These are phyloP conservation scores for Mirounga angustirostris DNA, from an alignment of 2,113 vertebrate species.

Conservation along the genomic window DNA sequence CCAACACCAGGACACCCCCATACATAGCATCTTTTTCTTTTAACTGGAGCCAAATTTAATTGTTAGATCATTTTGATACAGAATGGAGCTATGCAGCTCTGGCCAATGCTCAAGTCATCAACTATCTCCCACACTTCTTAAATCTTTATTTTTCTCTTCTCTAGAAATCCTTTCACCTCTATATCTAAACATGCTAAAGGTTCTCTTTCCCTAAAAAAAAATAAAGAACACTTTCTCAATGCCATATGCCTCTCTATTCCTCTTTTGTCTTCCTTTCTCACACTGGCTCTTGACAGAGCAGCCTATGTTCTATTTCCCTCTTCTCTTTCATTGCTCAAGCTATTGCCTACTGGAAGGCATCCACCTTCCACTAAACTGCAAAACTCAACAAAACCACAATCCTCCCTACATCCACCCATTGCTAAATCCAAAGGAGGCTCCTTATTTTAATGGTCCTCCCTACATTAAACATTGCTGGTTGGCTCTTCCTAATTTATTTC, in stretches of 20 bases:
- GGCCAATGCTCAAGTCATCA: not conserved
- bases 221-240: not conserved
- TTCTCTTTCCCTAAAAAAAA: not conserved
- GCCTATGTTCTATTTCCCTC: not conserved
- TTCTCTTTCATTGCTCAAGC: not conserved
- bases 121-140: not conserved
- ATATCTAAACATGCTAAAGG: not conserved
- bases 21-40: not conserved
- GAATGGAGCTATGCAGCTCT: not conserved
- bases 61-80: not conserved
- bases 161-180: not conserved
- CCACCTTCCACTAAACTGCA: not conserved
- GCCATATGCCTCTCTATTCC: not conserved
- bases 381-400: not conserved
- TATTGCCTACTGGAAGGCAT: too few species aligned
- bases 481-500: not conserved
- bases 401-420: not conserved
- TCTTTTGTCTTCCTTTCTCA: not conserved
- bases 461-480: not conserved
- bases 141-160: not conserved
- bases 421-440: not conserved
- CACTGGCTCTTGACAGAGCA: not conserved
- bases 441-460: not conserved
- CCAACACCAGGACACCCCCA: not conserved
- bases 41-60: not conserved